Conservation (phyloP, 2,888 invertebrate species). For the Abrostola tripartita region DNA sequence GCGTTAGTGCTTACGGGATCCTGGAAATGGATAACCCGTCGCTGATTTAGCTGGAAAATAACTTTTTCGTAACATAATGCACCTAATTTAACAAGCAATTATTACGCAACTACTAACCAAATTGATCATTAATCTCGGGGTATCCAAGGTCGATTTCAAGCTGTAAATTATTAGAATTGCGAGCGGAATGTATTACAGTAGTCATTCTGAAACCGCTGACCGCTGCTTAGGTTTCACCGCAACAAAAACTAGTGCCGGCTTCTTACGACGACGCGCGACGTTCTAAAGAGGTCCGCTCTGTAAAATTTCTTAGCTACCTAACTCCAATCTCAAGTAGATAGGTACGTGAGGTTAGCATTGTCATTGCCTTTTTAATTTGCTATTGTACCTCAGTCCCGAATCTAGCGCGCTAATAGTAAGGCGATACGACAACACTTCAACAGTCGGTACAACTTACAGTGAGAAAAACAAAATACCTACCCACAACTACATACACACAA, state of each 20-base stretch:
- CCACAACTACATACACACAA: too few species aligned
- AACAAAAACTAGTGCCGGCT: slow-evolving; percentile 56
- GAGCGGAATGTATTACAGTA: slow-evolving; percentile 50
- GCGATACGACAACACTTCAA: too few species aligned
- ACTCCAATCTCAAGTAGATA: slow-evolving; percentile 49
- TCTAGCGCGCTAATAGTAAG: too few species aligned
- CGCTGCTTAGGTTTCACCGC: slow-evolving; percentile 58
- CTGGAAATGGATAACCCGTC: slow-evolving; percentile 21
- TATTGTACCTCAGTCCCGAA: too few species aligned
- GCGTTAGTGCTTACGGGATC: too few species aligned
- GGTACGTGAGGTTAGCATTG: slow-evolving; percentile 9
- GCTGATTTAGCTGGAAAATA: slow-evolving; percentile 40
- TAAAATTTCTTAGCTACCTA: slow-evolving; percentile 48
- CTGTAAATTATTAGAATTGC: slow-evolving; percentile 53
- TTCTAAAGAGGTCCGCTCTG: slow-evolving; percentile 47
- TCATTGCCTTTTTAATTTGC: not conserved
- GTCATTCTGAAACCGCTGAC: slow-evolving; percentile 54
- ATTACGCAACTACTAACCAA: slow-evolving; percentile 58
- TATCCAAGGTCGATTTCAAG: slow-evolving; percentile 68
- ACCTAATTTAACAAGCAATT: slow-evolving; percentile 51
- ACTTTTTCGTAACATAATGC: slow-evolving; percentile 51
- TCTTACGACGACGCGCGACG: slow-evolving; percentile 50
- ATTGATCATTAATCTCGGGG: slow-evolving; percentile 59
- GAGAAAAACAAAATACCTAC: too few species aligned
- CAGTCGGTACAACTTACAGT: too few species aligned